Base-by-base conservation (phyloP, 2,113 vertebrate species). In the Takifugu bimaculatus region DNA sequence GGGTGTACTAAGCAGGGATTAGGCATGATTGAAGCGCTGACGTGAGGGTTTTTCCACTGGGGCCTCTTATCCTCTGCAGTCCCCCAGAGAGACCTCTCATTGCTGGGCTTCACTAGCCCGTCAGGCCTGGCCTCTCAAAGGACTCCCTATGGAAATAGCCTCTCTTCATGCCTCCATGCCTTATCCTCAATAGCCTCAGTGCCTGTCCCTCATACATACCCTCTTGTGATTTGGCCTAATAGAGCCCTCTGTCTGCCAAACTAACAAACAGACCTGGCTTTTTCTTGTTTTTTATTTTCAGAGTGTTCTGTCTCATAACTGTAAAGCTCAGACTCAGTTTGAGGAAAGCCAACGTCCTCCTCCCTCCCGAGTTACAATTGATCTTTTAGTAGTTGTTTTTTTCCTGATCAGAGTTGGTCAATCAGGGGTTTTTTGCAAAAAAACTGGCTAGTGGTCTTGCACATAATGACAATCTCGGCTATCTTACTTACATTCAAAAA, bases 1-100 rank as follows among this genome's bases (percentile, higher is more conserved):
- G 81, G 82, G 87, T 82, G 85, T 85, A 88, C 81, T 91, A 90
- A 91, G 86, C 80, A 75, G 85, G 89, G 88, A 91, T 91, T 91
- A 91, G 83, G 79, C 70, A 50, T 86, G 88, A 89, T 89, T 91
- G 86, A 88, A 90, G 85, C 84, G 87, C 80, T 89, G 88, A 88
- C 78, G 69, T 82, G 84, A 84, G 77, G 83, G 82, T 87, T 86
- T 83, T 87, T 85, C 83, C 76, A 29, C 66, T 62, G 74, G 78
- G 80, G 70, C 75, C 79, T 84, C 70, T 85, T 85, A 88, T 88
- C 85, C 85, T 78, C 77, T 63, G 73, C 83, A 50, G 82, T 83
- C 79, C 86, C 83, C 82, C 72, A 82, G 85, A 87, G 85, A 88
- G 83, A 80, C 76, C 82, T 79, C 81, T 83, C 79, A 81, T 74